phyloP scores from a whole-genome alignment of 2,113 vertebrate species.

The Stomatorhinus ivindoensis region DNA sequence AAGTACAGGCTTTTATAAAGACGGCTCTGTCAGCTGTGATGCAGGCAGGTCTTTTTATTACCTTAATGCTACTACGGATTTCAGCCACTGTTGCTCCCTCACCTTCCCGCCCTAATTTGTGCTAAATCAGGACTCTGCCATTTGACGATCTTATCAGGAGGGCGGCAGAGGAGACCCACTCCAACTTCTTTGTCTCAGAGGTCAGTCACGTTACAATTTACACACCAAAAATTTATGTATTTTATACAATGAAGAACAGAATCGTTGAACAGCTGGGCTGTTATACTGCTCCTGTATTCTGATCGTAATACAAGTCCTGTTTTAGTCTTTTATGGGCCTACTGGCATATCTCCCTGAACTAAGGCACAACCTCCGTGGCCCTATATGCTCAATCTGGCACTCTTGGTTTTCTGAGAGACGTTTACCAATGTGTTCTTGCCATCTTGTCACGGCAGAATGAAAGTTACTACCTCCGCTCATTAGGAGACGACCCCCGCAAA shows the following conservation, averaged over 20 bases:
- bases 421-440: not conserved
- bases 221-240: not conserved
- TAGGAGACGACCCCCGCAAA: conserved; percentile 86
- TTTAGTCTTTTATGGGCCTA: not conserved
- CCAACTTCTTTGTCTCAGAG: conserved; percentile 81
- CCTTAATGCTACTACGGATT: not conserved
- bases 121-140: conserved; percentile 75
- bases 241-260: not conserved
- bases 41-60: not conserved
- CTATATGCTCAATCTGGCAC: not conserved
- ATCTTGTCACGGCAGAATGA: conserved; percentile 67
- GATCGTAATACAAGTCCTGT: not conserved
- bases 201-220: conserved; percentile 47
- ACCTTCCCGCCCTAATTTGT: not conserved
- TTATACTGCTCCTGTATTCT: not conserved
- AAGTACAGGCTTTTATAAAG: not conserved
- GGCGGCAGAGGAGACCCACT: conserved; percentile 77
- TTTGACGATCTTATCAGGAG: conserved; percentile 80
- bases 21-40: not conserved
- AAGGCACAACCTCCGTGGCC: not conserved
- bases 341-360: not conserved
- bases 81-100: not conserved
- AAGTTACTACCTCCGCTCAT: conserved; percentile 88
- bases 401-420: not conserved
- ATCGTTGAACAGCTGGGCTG: not conserved